Conservation (phyloP, 1,140 invertebrate species). For the Drosophila equinoxialis region DNA sequence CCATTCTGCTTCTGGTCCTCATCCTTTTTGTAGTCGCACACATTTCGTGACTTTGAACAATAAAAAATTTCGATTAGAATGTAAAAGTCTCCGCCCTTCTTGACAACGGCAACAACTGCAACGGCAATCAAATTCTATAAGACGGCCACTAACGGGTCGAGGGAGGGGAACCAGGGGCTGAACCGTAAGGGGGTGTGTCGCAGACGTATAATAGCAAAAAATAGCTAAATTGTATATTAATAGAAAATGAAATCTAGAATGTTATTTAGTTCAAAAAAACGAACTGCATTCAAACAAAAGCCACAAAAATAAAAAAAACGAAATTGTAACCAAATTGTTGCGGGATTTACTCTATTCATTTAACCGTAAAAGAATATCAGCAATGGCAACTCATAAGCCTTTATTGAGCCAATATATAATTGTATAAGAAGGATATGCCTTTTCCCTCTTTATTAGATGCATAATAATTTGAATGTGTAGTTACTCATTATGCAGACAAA, state of each 20-base stretch:
- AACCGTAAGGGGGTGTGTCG: constrained; percentile 34
- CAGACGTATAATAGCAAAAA: constrained; percentile 58
- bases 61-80: constrained; percentile 81
- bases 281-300: constrained; percentile 15
- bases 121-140: constrained; percentile 64
- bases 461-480: too few relatives aligned
- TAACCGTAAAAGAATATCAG: not conserved
- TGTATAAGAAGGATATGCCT: too few relatives aligned
- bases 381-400: not conserved
- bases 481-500: too few relatives aligned
- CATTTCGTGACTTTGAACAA: constrained; percentile 76
- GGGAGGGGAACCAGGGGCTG: not conserved
- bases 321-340: not conserved
- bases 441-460: too few relatives aligned
- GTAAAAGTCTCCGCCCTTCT: constrained; percentile 52
- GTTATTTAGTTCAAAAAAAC: constrained; percentile 35
- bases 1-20: constrained; percentile 36
- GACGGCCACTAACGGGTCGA: not conserved
- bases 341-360: constrained; percentile 1
- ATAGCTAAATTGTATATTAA: constrained; percentile 75
- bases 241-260: constrained; percentile 75
- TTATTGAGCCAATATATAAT: not conserved
- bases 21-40: constrained; percentile 42
- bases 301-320: not conserved
- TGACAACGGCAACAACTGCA: constrained; percentile 43